Base-by-base conservation (phyloP, 2,113 vertebrate species). In the Oplegnathus fasciatus region DNA sequence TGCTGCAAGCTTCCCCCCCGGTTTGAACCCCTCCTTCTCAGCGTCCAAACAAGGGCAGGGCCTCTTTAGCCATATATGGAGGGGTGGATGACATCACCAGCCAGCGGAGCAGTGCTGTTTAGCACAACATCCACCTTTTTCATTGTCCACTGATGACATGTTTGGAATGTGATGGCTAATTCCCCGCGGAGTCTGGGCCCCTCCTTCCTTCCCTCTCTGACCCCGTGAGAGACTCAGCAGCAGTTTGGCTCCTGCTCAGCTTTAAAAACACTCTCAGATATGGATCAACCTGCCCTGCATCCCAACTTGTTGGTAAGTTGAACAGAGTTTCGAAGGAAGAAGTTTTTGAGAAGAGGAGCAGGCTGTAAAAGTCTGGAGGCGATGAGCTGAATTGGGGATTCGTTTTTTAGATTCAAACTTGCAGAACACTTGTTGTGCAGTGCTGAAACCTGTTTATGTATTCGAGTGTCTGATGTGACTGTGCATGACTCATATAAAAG, bases 51-150 rank as follows among this genome's bases (percentile, higher is more conserved):
- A 93, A 93, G 95, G 96, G 93, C 95, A 94, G 93, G 92, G 95
- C 94, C 95, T 94, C 94, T 93, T 89, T 90, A 91, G 61, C 94
- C 94, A 88, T 95, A 90, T 94, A 95, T 93, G 95, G 95, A 85
- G 77, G 91, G 78, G 34, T 80, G 83, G 90, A 95, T 97, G 95
- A 96, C 95, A 95, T 97, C 96, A 97, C 87, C 92, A 87, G 83
- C 85, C 67, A 89, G 92, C 91, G 91, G 93, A 94, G 94, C 92
- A 79, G 72, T 83, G 94, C 95, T 88, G 88, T 94, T 95, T 88
- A 88, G 88, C 93, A 93, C 95, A 94, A 95, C 94, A 85, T 95
- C 93, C 96, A 97, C 96, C 95, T 97, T 95, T 96, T 94, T 94
- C 95, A 94, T 95, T 95, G 95, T 96, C 93, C 91, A 61, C 67